A percentile compares a stretch with the other conserved stretches of the same genome.
phyloP scores from a whole-genome alignment of 2,113 vertebrate species.

The Crotophaga sulcirostris region DNA sequence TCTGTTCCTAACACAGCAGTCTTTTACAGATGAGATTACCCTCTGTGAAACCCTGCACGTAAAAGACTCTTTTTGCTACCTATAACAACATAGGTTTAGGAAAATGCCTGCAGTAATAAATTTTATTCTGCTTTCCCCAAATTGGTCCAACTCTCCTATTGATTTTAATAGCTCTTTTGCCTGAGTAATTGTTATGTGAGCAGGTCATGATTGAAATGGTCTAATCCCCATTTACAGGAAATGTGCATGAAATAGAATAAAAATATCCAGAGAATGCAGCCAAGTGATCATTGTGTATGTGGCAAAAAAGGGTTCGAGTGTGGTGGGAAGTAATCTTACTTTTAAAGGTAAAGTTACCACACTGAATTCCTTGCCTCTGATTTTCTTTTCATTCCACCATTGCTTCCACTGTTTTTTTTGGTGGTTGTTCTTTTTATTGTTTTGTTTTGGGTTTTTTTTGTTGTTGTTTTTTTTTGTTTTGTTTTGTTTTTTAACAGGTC shows the following conservation, averaged over 20 bases:
- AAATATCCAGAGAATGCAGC: conserved; percentile 60
- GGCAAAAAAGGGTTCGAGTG: conserved; percentile 16
- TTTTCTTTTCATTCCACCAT: background rate
- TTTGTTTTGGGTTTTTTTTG: too few relatives aligned
- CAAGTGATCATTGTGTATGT: conserved; percentile 37
- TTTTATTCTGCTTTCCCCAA: background rate
- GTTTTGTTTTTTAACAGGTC: background rate
- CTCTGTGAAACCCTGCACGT: background rate
- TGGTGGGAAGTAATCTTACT: background rate
- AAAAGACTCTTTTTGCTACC: background rate
- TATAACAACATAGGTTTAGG: background rate
- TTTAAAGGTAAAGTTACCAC: background rate
- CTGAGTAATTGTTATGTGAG: background rate
- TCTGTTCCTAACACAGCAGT: background rate
- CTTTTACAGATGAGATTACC: background rate
- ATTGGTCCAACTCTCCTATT: background rate
- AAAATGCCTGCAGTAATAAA: conserved; percentile 6
- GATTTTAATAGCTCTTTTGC: conserved; percentile 18
- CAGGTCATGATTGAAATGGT: background rate
- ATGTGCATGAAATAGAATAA: conserved; percentile 50
- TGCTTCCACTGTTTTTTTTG: background rate
- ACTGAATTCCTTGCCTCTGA: background rate
- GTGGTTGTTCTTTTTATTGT: too few relatives aligned
- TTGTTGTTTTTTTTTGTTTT: too few relatives aligned
- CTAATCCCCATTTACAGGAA: conserved; percentile 29